Conservation (phyloP, 2,113 vertebrate genomes). For the Isurus oxyrinchus region DNA sequence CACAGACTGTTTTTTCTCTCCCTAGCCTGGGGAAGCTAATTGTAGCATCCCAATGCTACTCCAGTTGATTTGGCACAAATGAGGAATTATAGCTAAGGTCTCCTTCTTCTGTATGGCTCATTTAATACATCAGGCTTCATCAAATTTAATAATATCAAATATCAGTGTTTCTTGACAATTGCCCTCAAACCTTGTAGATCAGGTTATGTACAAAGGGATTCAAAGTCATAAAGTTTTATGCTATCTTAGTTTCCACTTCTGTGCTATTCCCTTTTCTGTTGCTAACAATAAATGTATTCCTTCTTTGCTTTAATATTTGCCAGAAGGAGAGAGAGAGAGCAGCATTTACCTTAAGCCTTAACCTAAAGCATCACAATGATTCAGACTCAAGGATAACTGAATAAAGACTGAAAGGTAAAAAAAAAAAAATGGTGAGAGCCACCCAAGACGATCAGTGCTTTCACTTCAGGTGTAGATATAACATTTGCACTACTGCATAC, state of each 20-base stretch:
- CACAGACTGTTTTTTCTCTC: neutral
- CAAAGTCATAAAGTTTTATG: neutral
- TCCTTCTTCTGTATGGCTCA: neutral
- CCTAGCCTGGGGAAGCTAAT: neutral
- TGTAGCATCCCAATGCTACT: neutral
- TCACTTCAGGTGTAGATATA: neutral
- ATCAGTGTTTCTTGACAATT: neutral
- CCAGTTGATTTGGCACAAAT: neutral
- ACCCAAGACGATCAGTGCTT: neutral
- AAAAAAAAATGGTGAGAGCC: neutral
- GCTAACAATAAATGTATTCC: neutral
- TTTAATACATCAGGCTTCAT: neutral
- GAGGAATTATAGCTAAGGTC: neutral
- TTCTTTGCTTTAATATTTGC: neutral
- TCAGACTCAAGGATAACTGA: neutral
- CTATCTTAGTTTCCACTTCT: neutral
- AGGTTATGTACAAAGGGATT: neutral
- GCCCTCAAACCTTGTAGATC: neutral
- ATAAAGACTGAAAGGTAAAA: neutral
- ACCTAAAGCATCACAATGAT: neutral
- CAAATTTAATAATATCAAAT: neutral
- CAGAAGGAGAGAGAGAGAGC: neutral
- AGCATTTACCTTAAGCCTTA: neutral
- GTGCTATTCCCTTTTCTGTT: neutral
- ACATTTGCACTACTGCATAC: neutral